phyloP scores from a whole-genome alignment of 2,888 invertebrate genomes.

The Pyralis farinalis region DNA sequence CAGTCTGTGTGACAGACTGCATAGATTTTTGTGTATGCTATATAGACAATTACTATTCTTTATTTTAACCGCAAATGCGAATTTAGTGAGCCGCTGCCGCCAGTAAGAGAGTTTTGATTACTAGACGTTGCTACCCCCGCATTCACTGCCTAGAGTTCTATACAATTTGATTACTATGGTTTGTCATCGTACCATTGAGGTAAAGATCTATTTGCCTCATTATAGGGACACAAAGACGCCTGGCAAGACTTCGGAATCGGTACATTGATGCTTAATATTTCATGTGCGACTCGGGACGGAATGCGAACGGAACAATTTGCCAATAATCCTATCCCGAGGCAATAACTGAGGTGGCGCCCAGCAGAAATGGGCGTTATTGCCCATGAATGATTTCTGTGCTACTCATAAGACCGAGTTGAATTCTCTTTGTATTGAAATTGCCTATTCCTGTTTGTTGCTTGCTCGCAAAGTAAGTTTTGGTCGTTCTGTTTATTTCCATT shows the following conservation, averaged over 20 bases:
- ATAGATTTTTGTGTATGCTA: no score
- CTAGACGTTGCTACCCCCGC: no score
- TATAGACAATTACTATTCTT: no score
- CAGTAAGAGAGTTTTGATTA: no score
- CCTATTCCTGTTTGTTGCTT: constrained; percentile 32
- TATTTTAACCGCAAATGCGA: no score
- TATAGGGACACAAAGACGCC: constrained; percentile 18
- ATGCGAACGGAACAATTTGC: constrained; percentile 76
- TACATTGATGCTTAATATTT: constrained; percentile 70
- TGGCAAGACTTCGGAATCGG: constrained; percentile 25
- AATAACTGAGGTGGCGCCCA: constrained; percentile 69
- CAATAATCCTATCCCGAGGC: constrained; percentile 73
- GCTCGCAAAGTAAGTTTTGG: constrained; percentile 25
- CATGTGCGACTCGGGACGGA: constrained; percentile 62
- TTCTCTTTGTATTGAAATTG: constrained; percentile 48
- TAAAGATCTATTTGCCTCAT: constrained; percentile 14
- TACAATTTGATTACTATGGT: no score
- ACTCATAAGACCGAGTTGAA: constrained; percentile 47
- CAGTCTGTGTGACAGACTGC: no score
- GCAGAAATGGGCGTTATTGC: constrained; percentile 68
- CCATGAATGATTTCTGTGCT: constrained; percentile 67
- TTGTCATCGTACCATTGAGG: no score
- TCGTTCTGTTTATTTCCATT: constrained; percentile 19
- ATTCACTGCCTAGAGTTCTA: no score
- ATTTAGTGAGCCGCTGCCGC: no score